Percentiles rank a stretch among this genome's conserved stretches.
Conservation (phyloP, 2,797 vertebrate species). For the Centroberyx gerrardi region DNA sequence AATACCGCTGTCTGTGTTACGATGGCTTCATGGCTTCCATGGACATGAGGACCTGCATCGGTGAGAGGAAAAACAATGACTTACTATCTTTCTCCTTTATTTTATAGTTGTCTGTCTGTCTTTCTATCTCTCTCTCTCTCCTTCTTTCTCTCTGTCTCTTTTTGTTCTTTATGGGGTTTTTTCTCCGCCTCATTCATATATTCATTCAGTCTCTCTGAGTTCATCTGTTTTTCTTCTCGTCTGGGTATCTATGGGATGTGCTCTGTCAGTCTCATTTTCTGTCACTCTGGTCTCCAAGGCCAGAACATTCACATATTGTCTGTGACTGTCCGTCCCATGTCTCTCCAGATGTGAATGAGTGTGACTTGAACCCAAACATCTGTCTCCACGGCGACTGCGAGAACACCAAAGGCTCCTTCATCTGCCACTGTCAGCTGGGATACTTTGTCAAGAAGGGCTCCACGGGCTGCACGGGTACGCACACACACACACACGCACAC, state of each 20-base stretch:
- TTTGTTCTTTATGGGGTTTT: too few relatives aligned
- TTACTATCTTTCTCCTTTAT: background rate
- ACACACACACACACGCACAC: conserved; percentile 15
- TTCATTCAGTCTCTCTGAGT: conserved; percentile 7
- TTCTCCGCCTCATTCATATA: conserved; percentile 2
- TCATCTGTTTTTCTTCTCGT: background rate
- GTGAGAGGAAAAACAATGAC: conserved; percentile 78
- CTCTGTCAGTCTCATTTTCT: conserved; percentile 42
- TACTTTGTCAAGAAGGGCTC: conserved; percentile 94
- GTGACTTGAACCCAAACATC: conserved; percentile 94
- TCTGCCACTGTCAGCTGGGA: conserved; percentile 94
- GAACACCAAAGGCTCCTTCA: conserved; percentile 96
- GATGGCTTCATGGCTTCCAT: conserved; percentile 94
- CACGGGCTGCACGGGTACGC: conserved; percentile 92
- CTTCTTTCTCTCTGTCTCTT: background rate
- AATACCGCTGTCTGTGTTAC: conserved; percentile 94
- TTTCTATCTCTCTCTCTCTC: background rate
- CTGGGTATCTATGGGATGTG: background rate
- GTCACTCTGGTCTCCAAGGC: conserved; percentile 35
- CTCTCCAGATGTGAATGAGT: conserved; percentile 92
- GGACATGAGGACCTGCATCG: conserved; percentile 93
- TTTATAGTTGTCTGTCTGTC: background rate
- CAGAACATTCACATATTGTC: conserved; percentile 20
- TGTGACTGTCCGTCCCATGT: conserved; percentile 32
- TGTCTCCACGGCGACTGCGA: conserved; percentile 95